These are phyloP conservation scores for Vanacampus margaritifer DNA, from an alignment of 2,113 vertebrate species.

Conservation along the genomic window DNA sequence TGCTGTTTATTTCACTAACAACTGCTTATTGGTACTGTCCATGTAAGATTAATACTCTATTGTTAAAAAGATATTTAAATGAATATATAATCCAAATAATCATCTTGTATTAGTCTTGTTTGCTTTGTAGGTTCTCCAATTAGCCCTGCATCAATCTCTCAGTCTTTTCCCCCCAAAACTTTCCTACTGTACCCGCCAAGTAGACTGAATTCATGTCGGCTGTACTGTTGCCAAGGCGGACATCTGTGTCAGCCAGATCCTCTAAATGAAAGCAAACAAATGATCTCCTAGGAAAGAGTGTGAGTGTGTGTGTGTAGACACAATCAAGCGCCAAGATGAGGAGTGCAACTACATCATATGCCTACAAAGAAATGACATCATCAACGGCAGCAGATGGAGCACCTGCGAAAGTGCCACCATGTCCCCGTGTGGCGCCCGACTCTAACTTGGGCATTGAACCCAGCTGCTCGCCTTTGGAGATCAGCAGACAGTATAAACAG, in stretches of 20 bases:
- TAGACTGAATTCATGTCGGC: slow-evolving; percentile 42
- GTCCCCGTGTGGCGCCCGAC: neutral
- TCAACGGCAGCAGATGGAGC: slow-evolving; percentile 27
- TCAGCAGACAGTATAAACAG: neutral
- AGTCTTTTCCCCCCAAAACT: slow-evolving; percentile 26
- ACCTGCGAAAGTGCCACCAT: slow-evolving; percentile 13
- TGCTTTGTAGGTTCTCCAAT: neutral
- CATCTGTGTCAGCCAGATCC: slow-evolving; percentile 44
- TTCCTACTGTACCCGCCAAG: slow-evolving; percentile 18
- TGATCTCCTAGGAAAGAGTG: slow-evolving; percentile 28
- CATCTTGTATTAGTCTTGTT: neutral
- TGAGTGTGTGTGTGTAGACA: slow-evolving; percentile 4
- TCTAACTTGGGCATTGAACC: neutral
- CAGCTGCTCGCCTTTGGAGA: neutral
- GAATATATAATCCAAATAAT: neutral
- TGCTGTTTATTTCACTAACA: neutral
- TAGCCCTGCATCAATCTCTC: slow-evolving; percentile 1
- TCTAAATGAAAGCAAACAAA: slow-evolving; percentile 55
- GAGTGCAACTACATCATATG: slow-evolving; percentile 29
- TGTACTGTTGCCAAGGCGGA: slow-evolving; percentile 37
- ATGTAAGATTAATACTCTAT: no score
- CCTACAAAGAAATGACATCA: slow-evolving; percentile 20
- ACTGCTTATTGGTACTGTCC: no score
- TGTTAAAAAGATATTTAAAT: no score
- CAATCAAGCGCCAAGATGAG: slow-evolving; percentile 18